These are phyloP conservation scores for Psylliodes chrysocephalus DNA, from an alignment of 2,888 invertebrate genomes.

Conservation along the genomic window DNA sequence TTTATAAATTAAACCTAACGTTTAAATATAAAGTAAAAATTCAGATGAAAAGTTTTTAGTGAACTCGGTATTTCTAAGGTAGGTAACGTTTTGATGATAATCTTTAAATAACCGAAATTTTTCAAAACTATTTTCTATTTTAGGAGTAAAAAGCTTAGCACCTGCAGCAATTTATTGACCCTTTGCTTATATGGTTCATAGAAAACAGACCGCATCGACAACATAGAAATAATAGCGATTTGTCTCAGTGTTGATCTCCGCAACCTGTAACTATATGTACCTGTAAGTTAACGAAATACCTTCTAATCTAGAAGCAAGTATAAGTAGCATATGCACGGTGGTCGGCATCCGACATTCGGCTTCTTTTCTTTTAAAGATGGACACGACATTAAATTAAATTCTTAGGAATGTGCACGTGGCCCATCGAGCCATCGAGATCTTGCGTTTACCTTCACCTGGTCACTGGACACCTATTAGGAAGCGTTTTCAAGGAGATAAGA, in stretches of 20 bases:
- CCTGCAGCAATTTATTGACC: no score
- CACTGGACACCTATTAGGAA: slow-evolving; percentile 29
- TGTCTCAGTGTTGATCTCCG: not conserved
- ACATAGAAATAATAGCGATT: not conserved
- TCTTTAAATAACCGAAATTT: no score
- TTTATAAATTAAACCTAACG: no score
- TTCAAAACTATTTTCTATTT: no score
- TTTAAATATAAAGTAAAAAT: no score
- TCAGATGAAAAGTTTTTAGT: no score
- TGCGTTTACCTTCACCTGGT: slow-evolving; percentile 43
- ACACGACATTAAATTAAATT: slow-evolving; percentile 40
- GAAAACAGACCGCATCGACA: no score
- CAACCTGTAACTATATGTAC: slow-evolving; percentile 1
- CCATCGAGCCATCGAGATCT: slow-evolving; percentile 45
- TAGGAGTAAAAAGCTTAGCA: no score
- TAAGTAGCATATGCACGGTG: slow-evolving; percentile 32
- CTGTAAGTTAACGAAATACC: slow-evolving; percentile 10
- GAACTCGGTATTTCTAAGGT: no score
- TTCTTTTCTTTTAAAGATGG: slow-evolving; percentile 35
- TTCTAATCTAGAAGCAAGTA: slow-evolving; percentile 18
- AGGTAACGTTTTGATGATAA: no score
- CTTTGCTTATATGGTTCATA: no score
- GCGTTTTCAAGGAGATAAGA: slow-evolving; percentile 31
- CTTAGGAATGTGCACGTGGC: slow-evolving; percentile 44
- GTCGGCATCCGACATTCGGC: slow-evolving; percentile 33